Base-by-base conservation (phyloP, 2,113 vertebrate genomes). In the Bombycilla garrulus region DNA sequence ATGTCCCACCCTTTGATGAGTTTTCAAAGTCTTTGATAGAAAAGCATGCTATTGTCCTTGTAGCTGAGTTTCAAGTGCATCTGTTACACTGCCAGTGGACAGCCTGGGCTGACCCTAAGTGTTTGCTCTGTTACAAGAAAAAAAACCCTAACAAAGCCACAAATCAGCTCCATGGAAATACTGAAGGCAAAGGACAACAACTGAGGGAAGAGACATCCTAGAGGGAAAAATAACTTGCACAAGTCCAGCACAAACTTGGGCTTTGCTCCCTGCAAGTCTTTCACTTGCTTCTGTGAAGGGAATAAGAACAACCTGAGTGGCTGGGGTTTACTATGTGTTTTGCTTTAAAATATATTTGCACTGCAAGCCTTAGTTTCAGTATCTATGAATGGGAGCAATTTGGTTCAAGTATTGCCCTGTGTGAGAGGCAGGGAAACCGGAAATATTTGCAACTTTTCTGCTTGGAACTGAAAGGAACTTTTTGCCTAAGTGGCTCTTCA, bases 221-320 rank as follows among this genome's bases (percentile, higher is more conserved):
- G 23, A 7, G 14, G 35, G 16, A 26, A 80, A 18, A 3, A 12
- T 0, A 1, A 13, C 2, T 53, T 94, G 36, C 28, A 25, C 10
- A 57, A 54, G 12, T 31, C 45, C 42, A 25, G 58, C 9, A 11
- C 62, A 73, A 57, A 80, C 18, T 17, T 2, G 14, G 25, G 2
- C 38, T 86, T 83, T 38, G 15, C 23, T 65, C n/a, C 47, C 18
- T 79, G 61, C 50, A 62, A 38, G 29, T 35, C 31, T 44, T 72
- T 64, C 42, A 20, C n/a, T 29, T 40, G 18, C 45, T 62, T 86
- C 71, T 77, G 53, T 42, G 57, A 82, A 31, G 8, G 51, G 36
- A 65, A 1, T 38, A 71, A 67, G 61, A 82, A 35, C 25, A 76
- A 17, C 9, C 20, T 35, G 45, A 69, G n/a, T 14, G 10, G 13